These are phyloP conservation scores for Drosophila pseudotalamancana DNA, from an alignment of 2,888 invertebrate species.

Conservation along the genomic window DNA sequence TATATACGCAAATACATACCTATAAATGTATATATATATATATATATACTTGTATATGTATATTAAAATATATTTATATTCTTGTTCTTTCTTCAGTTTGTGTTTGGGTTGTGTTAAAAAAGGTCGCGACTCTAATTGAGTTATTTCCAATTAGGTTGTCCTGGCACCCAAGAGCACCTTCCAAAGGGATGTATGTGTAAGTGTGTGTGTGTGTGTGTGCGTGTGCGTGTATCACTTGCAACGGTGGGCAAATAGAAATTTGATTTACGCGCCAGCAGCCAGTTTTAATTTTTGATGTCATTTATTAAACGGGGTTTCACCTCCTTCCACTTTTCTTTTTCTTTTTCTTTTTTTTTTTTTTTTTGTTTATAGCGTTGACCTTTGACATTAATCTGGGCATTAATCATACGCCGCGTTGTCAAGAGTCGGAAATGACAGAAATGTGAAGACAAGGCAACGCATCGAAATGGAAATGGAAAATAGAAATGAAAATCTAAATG, in stretches of 20 bases:
- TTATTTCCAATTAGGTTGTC: slow-evolving; percentile 76
- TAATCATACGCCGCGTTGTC: slow-evolving; percentile 72
- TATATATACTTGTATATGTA: background rate
- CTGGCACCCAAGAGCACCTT: slow-evolving; percentile 7
- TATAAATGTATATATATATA: background rate
- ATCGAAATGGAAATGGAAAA: slow-evolving; percentile 30
- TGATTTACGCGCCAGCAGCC: slow-evolving; percentile 62
- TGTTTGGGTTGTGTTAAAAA: slow-evolving; percentile 26
- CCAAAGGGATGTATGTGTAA: background rate
- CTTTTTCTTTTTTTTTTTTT: slow-evolving; percentile 2
- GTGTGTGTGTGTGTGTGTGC: background rate
- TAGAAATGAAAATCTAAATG: slow-evolving; percentile 49
- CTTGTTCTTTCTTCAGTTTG: background rate
- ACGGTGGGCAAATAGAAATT: slow-evolving; percentile 42
- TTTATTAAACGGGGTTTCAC: slow-evolving; percentile 61
- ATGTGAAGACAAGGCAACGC: slow-evolving; percentile 37
- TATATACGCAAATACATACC: too few relatives aligned
- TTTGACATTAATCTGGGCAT: slow-evolving; percentile 45
- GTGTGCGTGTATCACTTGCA: slow-evolving; percentile 2
- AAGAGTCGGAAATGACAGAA: slow-evolving; percentile 1
- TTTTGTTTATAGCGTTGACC: too few relatives aligned
- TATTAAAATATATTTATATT: background rate
- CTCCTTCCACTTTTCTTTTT: slow-evolving; percentile 23
- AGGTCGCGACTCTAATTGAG: slow-evolving; percentile 64
- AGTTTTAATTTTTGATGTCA: slow-evolving; percentile 74